A percentile compares a stretch with the other conserved stretches of the same genome.
phyloP scores from a whole-genome alignment of 2,888 invertebrate genomes.

The Cotesia congregata region DNA sequence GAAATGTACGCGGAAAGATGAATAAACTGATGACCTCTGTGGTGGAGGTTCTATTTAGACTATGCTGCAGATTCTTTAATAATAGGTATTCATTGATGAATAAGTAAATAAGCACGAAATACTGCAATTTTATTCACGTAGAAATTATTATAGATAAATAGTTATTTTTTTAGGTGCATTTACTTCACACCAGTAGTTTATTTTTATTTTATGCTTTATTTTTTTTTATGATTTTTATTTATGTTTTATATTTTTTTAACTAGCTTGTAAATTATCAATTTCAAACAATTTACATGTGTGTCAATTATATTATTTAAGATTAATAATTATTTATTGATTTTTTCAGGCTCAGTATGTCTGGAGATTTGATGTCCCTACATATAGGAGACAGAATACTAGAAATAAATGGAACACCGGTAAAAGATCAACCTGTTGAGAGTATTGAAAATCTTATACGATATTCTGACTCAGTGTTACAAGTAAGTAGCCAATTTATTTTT shows the following conservation, averaged over 20 bases:
- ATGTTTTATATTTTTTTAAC: constrained; percentile 6
- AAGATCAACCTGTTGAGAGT: constrained; percentile 83
- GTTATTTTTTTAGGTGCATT: constrained; percentile 19
- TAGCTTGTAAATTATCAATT: constrained; percentile 18
- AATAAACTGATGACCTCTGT: constrained; percentile 80
- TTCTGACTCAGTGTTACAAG: constrained; percentile 83
- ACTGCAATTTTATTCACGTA: constrained; percentile 41
- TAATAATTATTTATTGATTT: constrained; percentile 9
- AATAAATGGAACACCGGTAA: constrained; percentile 91
- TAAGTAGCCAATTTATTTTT: constrained; percentile 58
- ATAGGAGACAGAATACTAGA: constrained; percentile 95
- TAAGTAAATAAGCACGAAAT: constrained; percentile 50
- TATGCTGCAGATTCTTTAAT: constrained; percentile 78
- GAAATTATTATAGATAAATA: constrained; percentile 28
- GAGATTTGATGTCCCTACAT: constrained; percentile 86
- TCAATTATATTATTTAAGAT: constrained; percentile 11
- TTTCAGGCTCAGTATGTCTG: constrained; percentile 84
- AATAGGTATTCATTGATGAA: constrained; percentile 73
- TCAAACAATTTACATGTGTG: constrained; percentile 17
- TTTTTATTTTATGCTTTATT: background rate
- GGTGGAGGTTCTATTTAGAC: constrained; percentile 79
- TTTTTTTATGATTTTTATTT: too few species aligned
- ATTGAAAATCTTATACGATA: constrained; percentile 82
- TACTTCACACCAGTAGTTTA: constrained; percentile 1
- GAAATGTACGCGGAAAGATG: constrained; percentile 79